Percentiles rank a stretch among this genome's conserved stretches.
Conservation (phyloP, 2,888 invertebrate genomes). For the Deilephila porcellus region DNA sequence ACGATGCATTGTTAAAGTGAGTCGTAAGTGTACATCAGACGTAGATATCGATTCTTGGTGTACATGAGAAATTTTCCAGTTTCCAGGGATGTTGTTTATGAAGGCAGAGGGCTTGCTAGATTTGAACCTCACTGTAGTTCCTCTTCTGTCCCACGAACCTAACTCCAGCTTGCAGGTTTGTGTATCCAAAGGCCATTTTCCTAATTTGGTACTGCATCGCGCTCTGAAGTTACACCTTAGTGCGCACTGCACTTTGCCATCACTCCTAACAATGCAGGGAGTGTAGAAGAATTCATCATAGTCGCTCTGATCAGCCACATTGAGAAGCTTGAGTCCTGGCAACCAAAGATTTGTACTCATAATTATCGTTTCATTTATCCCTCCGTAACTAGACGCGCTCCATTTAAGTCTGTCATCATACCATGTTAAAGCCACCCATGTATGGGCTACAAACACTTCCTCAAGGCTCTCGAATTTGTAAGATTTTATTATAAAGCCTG, state of each 20-base stretch:
- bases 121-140: slow-evolving; percentile 35
- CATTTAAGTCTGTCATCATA: slow-evolving; percentile 45
- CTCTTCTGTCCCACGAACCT: slow-evolving; percentile 31
- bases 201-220: slow-evolving; percentile 39
- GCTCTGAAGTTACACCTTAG: slow-evolving; percentile 25
- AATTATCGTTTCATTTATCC: slow-evolving; percentile 34
- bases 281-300: slow-evolving; percentile 12
- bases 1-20: slow-evolving; percentile 40
- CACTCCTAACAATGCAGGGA: slow-evolving; percentile 34
- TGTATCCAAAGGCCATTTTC: slow-evolving; percentile 49
- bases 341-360: slow-evolving; percentile 41
- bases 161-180: slow-evolving; percentile 45
- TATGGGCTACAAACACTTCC: slow-evolving; percentile 1
- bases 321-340: slow-evolving; percentile 34
- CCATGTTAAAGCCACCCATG: slow-evolving; percentile 37
- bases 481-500: slow-evolving; percentile 10
- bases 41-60: slow-evolving; percentile 24
- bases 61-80: slow-evolving; percentile 47
- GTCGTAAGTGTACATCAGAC: slow-evolving; percentile 34
- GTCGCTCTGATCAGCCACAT: slow-evolving; percentile 19
- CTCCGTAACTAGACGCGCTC: slow-evolving; percentile 43
- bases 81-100: slow-evolving; percentile 35
- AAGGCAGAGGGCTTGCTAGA: slow-evolving; percentile 30
- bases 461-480: slow-evolving; percentile 27
- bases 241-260: slow-evolving; percentile 35